Base-by-base conservation (phyloP, 1,140 invertebrate genomes). In the Nebria ingens region DNA sequence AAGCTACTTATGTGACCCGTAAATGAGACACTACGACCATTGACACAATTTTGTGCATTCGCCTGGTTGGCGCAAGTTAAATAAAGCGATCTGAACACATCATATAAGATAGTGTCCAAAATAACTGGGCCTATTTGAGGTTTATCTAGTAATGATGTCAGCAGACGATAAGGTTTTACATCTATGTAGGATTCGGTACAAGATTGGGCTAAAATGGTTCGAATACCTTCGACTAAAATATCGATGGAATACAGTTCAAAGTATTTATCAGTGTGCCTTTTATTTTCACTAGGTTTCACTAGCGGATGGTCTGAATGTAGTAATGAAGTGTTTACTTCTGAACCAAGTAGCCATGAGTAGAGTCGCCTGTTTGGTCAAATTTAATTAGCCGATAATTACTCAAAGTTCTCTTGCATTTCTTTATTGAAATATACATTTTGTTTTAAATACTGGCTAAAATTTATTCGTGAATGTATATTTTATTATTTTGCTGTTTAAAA, bases 81-180 rank as follows among this genome's bases (percentile, higher is more conserved):
- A 59, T 71, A 75, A 60, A 76, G 66, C 19, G 76, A 67, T 20
- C 89, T 81, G 69, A 95, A 89, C 52, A 95, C 84, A 68, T 94
- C 87, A 57, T 88, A 81, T 4, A 95, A 76, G 56, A 93, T 86
- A 69, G 87, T 85, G 65, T 94, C 90, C 51, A 95, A 68, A 60
- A 96, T 91, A 9, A 84, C 79, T 49, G 84, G 82, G 11, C 90
- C 89, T 54, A 96, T 89, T 71, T 95, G 91, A 34, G 86, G 84
- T 70, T 93, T 91, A 68, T 97, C 93, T 19, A 96, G 73, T 22
- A 97, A 73, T 29, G 90, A 93, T 4, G 92, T 83, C 55, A 97
- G 73, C 52, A 96, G 82, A 59, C 89, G 78, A 68, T 93, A 96
- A 2, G 90, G 86, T 66, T 84, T 85, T 20, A 93, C 71, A 67